phyloP scores from a whole-genome alignment of 2,888 invertebrate genomes.

The Cheilosia urbana region DNA sequence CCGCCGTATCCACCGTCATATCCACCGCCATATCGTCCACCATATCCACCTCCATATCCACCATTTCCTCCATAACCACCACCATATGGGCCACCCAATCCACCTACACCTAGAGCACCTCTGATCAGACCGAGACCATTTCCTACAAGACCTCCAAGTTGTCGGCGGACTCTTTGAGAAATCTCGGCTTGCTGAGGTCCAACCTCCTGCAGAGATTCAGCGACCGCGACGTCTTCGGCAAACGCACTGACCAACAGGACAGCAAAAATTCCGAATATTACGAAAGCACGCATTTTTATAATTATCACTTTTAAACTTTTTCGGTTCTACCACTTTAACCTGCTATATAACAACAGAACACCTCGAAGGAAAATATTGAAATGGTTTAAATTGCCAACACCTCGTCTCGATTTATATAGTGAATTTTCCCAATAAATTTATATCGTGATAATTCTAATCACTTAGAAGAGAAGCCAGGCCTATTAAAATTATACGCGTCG shows the following conservation, averaged over 20 bases:
- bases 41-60: slow-evolving; percentile 16
- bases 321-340: too few species aligned
- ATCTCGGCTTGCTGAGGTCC: background rate
- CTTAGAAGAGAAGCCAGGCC: too few species aligned
- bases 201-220: background rate
- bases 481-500: too few species aligned
- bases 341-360: too few species aligned
- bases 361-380: too few species aligned
- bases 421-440: too few species aligned
- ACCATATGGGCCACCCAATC: slow-evolving; percentile 13
- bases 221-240: background rate
- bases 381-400: too few species aligned
- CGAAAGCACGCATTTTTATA: slow-evolving; percentile 44
- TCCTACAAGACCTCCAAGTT: too few species aligned
- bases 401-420: too few species aligned
- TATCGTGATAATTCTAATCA: too few species aligned
- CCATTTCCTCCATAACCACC: slow-evolving; percentile 43
- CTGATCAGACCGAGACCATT: background rate
- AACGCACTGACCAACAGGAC: slow-evolving; percentile 25
- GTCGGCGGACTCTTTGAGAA: too few species aligned
- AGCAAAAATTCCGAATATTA: slow-evolving; percentile 18
- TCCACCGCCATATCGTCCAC: background rate
- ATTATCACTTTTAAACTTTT: too few species aligned
- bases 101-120: slow-evolving; percentile 13
- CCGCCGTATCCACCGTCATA: background rate